Evolutionary conservation across 2,113 vertebrate genomes (phyloP).

Genomic region (Hassar affinis): DNA sequence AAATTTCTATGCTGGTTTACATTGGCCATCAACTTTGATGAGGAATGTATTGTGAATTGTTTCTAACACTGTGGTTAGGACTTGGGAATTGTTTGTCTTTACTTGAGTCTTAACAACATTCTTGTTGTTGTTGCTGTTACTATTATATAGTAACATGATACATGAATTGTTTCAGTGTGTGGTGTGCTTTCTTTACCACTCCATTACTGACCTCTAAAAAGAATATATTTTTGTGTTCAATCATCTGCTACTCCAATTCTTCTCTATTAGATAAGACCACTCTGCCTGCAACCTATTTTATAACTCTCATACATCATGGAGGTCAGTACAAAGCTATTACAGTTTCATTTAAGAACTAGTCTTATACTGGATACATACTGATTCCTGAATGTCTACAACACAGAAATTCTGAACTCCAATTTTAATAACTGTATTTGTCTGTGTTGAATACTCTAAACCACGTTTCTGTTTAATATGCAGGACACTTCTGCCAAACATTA

Average conservation of each 20-base stretch:
- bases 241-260: conserved; percentile 1
- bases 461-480: not conserved
- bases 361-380: not conserved
- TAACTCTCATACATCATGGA: not conserved
- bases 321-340: not conserved
- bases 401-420: not conserved
- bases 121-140: not conserved
- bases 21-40: not conserved
- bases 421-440: not conserved
- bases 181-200: conserved; percentile 2
- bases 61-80: not conserved
- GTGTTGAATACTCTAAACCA: not conserved
- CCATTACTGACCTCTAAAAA: not conserved
- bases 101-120: not conserved
- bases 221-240: not conserved
- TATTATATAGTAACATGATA: not conserved
- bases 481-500: not conserved
- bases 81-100: not conserved
- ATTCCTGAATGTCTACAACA: not conserved
- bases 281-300: not conserved
- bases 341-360: not conserved
- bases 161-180: not conserved
- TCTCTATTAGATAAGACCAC: not conserved
- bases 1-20: not conserved
- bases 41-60: not conserved